Percentiles rank a stretch among this genome's conserved stretches.
Evolutionary conservation across 2,888 invertebrate genomes (phyloP).

Genomic region (Beris morrisii): DNA sequence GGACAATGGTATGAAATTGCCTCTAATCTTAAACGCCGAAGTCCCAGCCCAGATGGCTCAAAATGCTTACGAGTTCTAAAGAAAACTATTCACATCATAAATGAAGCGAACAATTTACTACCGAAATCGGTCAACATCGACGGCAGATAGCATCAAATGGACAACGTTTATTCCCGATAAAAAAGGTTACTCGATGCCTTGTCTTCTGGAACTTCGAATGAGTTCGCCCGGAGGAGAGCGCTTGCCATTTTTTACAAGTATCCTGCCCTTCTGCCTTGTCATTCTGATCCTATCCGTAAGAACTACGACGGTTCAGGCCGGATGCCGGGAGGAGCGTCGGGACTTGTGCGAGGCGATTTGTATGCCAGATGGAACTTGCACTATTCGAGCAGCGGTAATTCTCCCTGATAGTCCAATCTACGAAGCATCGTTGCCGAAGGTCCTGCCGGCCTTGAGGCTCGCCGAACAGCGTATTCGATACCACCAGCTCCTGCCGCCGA

Average conservation of each 20-base stretch:
- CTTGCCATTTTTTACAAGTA: not conserved
- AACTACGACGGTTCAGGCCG: slow-evolving; percentile 18
- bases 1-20: too few species aligned
- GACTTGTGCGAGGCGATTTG: slow-evolving; percentile 41
- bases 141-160: slow-evolving; percentile 4
- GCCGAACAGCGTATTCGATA: slow-evolving; percentile 62
- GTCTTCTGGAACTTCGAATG: slow-evolving; percentile 5
- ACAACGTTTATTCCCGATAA: not conserved
- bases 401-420: slow-evolving; percentile 63
- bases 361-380: slow-evolving; percentile 54
- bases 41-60: too few species aligned
- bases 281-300: not conserved
- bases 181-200: not conserved
- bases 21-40: too few species aligned
- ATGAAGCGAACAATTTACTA: too few species aligned
- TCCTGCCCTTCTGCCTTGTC: slow-evolving; percentile 5
- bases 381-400: slow-evolving; percentile 66
- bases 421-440: slow-evolving; percentile 63
- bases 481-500: slow-evolving; percentile 60
- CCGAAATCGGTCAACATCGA: too few species aligned
- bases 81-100: too few species aligned
- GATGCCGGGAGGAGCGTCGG: slow-evolving; percentile 39
- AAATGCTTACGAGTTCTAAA: too few species aligned
- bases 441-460: slow-evolving; percentile 64
- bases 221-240: slow-evolving; percentile 12